Evolutionary conservation across 2,888 invertebrate species (phyloP).

Genomic region (Scaptomyza caliginosa): DNA sequence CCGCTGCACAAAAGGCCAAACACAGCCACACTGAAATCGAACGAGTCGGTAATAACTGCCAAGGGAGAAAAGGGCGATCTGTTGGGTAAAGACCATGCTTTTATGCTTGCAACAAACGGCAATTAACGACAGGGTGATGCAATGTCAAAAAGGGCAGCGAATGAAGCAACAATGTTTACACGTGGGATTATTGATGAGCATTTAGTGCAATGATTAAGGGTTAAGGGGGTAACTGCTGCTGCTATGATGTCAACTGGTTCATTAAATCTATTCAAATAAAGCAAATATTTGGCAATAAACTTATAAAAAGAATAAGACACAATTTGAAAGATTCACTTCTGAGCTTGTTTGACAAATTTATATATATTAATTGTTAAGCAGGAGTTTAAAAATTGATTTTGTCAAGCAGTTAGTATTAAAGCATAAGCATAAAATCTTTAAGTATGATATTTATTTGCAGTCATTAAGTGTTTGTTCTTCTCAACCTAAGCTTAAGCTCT

Average conservation of each 20-base stretch:
- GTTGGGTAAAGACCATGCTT: slow-evolving; percentile 15
- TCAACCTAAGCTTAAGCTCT: neutral
- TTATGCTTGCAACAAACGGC: slow-evolving; percentile 67
- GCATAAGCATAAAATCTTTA: no score
- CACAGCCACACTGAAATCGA: slow-evolving; percentile 62
- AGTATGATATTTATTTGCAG: no score
- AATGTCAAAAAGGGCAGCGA: slow-evolving; percentile 41
- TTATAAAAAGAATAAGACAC: neutral
- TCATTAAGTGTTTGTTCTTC: neutral
- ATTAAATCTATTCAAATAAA: slow-evolving; percentile 55
- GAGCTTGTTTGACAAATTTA: no score
- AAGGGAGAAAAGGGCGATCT: neutral
- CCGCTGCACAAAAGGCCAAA: slow-evolving; percentile 55
- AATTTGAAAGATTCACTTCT: no score
- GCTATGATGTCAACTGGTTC: slow-evolving; percentile 43
- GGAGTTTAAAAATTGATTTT: no score
- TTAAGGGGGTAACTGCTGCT: slow-evolving; percentile 13
- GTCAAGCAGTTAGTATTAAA: no score
- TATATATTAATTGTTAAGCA: no score
- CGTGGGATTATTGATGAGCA: slow-evolving; percentile 61
- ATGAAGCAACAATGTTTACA: slow-evolving; percentile 61
- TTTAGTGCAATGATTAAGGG: slow-evolving; percentile 17
- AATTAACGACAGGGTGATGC: slow-evolving; percentile 63
- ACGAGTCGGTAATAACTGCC: slow-evolving; percentile 58
- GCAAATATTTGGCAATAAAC: slow-evolving; percentile 18